phyloP scores from a whole-genome alignment of 1,140 invertebrate species.

The Caenorhabditis inopinata region DNA sequence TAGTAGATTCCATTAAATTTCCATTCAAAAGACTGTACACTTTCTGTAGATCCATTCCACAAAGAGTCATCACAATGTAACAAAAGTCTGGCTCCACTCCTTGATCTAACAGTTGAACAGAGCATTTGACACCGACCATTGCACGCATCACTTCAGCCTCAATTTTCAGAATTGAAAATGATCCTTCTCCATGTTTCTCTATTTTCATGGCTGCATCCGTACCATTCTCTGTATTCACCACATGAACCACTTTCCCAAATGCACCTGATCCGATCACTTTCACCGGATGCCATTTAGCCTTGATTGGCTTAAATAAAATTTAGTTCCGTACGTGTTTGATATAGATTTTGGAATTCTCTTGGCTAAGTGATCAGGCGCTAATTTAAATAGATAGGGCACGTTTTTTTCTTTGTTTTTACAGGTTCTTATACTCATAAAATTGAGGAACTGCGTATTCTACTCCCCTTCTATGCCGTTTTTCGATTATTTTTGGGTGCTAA shows the following conservation, averaged over 20 bases:
- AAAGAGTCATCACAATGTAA: not conserved
- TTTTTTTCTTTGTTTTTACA: too few relatives aligned
- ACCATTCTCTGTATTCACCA: not conserved
- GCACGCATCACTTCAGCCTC: constrained; percentile 1
- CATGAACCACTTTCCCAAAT: not conserved
- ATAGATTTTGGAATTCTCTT: too few relatives aligned
- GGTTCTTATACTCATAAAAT: not conserved
- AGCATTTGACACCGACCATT: not conserved
- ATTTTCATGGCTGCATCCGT: not conserved
- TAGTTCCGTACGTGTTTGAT: too few relatives aligned
- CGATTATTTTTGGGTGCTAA: not conserved
- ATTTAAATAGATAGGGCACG: too few relatives aligned
- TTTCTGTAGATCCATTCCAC: constrained; percentile 21
- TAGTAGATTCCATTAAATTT: not conserved
- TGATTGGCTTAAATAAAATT: not conserved
- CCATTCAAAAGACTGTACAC: not conserved
- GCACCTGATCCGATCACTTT: constrained; percentile 1
- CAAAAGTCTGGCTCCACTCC: not conserved
- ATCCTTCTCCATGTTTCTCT: not conserved
- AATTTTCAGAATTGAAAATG: not conserved
- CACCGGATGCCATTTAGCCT: not conserved
- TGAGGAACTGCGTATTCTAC: too few relatives aligned
- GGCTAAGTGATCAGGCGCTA: too few relatives aligned
- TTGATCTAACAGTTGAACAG: not conserved
- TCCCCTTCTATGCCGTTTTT: too few relatives aligned